Evolutionary conservation across 2,888 invertebrate genomes (phyloP).

Genomic region (Zaprionus lineosus): DNA sequence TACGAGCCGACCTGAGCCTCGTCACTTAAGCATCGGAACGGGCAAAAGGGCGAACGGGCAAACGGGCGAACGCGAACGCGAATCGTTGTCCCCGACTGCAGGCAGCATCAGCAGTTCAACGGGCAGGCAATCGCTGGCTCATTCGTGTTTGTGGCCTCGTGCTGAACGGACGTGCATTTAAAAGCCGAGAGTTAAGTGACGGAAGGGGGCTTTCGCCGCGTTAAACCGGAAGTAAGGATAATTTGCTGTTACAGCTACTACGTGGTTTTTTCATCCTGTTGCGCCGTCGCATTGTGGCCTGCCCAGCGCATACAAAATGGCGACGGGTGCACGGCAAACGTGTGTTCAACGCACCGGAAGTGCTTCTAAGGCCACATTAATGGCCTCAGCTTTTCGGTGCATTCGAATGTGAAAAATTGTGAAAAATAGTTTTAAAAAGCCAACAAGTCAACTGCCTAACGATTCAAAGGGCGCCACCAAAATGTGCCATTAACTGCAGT

Average conservation of each 20-base stretch:
- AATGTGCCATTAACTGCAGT: slow-evolving; percentile 4
- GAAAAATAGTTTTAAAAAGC: too few species aligned
- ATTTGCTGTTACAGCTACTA: slow-evolving; percentile 30
- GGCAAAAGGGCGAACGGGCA: too few species aligned
- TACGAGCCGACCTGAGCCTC: not conserved
- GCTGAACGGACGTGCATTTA: slow-evolving; percentile 55
- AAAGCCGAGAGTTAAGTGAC: slow-evolving; percentile 16
- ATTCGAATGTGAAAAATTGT: slow-evolving; percentile 32
- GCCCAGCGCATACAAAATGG: slow-evolving; percentile 35
- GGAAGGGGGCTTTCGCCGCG: slow-evolving; percentile 37
- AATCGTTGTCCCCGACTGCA: too few species aligned
- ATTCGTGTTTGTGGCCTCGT: slow-evolving; percentile 71
- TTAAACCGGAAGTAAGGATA: slow-evolving; percentile 72
- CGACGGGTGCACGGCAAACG: slow-evolving; percentile 6
- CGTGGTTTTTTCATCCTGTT: slow-evolving; percentile 59
- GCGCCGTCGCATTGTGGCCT: slow-evolving; percentile 69
- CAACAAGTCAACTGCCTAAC: slow-evolving; percentile 19
- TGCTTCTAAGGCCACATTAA: slow-evolving; percentile 48
- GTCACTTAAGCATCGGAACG: too few species aligned
- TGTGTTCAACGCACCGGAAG: slow-evolving; percentile 65
- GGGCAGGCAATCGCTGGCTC: slow-evolving; percentile 32
- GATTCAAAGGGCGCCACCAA: not conserved
- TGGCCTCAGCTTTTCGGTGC: slow-evolving; percentile 37
- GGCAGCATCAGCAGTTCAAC: slow-evolving; percentile 22
- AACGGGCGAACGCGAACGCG: too few species aligned